Conservation (phyloP, 2,113 vertebrate species). For the Phrynocephalus versicolor region DNA sequence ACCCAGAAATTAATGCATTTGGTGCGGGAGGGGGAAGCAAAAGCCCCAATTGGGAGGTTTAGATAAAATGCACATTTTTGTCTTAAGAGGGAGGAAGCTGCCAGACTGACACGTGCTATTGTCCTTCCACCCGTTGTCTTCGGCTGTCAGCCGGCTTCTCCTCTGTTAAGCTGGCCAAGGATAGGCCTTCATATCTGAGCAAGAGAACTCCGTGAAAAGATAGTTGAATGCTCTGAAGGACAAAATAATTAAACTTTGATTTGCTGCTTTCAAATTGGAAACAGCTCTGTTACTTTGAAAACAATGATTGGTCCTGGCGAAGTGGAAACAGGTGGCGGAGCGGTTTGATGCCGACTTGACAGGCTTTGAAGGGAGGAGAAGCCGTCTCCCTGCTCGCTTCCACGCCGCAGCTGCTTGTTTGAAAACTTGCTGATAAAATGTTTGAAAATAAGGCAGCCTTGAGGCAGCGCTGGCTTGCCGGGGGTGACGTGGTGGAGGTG, state of each 20-base stretch:
- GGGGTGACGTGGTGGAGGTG: not conserved
- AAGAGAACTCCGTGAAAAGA: not conserved
- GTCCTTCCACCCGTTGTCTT: slow-evolving; percentile 38
- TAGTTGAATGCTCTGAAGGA: slow-evolving; percentile 48
- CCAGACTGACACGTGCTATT: slow-evolving; percentile 28
- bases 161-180: slow-evolving; percentile 4
- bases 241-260: slow-evolving; percentile 62
- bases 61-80: slow-evolving; percentile 53
- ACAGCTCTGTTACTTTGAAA: slow-evolving; percentile 48
- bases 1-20: slow-evolving; percentile 43
- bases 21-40: slow-evolving; percentile 38
- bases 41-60: slow-evolving; percentile 40
- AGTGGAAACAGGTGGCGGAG: slow-evolving; percentile 43
- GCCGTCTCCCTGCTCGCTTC: not conserved
- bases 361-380: not conserved
- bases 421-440: not conserved
- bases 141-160: slow-evolving; percentile 44
- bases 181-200: not conserved
- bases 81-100: slow-evolving; percentile 50
- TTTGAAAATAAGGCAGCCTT: not conserved
- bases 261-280: slow-evolving; percentile 55
- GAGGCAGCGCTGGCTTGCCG: not conserved
- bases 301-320: slow-evolving; percentile 41
- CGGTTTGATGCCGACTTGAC: slow-evolving; percentile 9
- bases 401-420: slow-evolving; percentile 42